Evolutionary conservation across 2,113 vertebrate genomes (phyloP).

Genomic region (Crotalus tigris): DNA sequence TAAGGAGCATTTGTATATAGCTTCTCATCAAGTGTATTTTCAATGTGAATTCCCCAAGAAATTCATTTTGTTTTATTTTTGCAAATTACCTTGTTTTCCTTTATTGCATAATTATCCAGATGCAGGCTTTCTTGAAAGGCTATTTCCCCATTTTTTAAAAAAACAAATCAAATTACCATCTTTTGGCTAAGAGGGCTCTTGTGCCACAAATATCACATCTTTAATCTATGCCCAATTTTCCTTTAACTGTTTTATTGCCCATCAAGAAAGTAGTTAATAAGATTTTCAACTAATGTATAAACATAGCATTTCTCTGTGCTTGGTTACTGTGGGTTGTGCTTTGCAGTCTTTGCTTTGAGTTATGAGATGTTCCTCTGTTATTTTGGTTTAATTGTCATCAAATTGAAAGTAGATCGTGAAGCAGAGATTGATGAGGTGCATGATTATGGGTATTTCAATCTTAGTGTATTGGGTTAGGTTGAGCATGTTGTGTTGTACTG

Average conservation of each 20-base stretch:
- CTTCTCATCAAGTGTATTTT: background rate
- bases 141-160: background rate
- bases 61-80: background rate
- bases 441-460: background rate
- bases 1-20: background rate
- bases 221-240: background rate
- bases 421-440: background rate
- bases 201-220: background rate
- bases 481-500: background rate
- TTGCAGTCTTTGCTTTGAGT: background rate
- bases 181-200: background rate
- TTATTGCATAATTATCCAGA: background rate
- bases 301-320: background rate
- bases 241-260: background rate
- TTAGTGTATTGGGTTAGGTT: background rate
- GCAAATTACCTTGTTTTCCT: background rate
- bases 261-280: background rate
- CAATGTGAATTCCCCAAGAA: background rate
- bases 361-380: background rate
- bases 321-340: background rate
- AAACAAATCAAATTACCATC: background rate
- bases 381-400: background rate
- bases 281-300: background rate
- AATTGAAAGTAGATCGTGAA: background rate
- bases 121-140: background rate